Base-by-base conservation (phyloP, 2,797 vertebrate species). In the Tragelaphus oryx region DNA sequence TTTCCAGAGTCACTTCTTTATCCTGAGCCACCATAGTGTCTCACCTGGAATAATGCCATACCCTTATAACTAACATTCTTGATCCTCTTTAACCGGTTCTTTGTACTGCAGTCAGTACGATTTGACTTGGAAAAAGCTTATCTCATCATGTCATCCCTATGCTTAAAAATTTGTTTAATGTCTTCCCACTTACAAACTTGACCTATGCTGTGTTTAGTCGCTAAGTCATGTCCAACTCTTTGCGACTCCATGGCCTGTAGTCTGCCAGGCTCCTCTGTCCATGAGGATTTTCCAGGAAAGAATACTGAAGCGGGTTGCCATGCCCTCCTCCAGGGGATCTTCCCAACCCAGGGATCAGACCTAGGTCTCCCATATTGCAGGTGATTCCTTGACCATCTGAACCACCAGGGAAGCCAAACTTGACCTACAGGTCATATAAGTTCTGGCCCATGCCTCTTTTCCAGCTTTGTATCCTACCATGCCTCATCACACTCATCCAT, bases 341-440 rank as follows among this genome's bases (percentile, higher is more conserved):
- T 37, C 33, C 65, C 18, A 37, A 68, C 18, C 33, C 33, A 37
- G 33, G 33, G 65, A 22, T 37, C 9, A 68, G 33, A 68, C 33
- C 65, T 10, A 22, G 33, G 33, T 68, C 10, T 68, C 65, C 18
- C 65, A 68, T 68, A 68, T 22, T 68, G 65, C 18, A 22, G 65
- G 33, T 37, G 33, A 68, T 68, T 68, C 33, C 18, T 37, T 68
- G 65, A 68, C 33, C 33, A 37, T 68, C 65, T 12, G 33, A 37
- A 37, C 65, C 33, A 68, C 33, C 65, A 37, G 65, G 33, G 20
- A 37, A 68, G 33, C 10, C 65, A 68, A 6, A 24, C 2, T 78
- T 62, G 48, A 5, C 12, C 50, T 76, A 3, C 0, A 50, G 46
- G 17, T 4, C 1, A 1, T 48, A 1, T 5, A 68, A 33, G 6